Percentiles rank a stretch among this genome's conserved stretches.
Evolutionary conservation across 2,113 vertebrate genomes (phyloP).

Genomic region (Mellivora capensis): DNA sequence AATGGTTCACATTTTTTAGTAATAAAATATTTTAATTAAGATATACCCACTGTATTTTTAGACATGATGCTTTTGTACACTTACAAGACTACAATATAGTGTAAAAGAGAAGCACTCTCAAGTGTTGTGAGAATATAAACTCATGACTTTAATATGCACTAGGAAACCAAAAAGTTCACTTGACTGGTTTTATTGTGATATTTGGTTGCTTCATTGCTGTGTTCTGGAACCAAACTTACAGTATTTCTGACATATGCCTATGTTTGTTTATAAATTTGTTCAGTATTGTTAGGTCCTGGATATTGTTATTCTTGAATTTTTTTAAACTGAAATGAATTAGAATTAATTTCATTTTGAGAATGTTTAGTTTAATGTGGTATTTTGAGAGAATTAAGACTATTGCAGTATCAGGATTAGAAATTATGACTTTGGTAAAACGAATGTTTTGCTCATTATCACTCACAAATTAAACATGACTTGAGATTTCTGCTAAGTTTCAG

Average conservation of each 20-base stretch:
- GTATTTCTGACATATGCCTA: neutral
- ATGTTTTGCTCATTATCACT: neutral
- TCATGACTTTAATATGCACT: neutral
- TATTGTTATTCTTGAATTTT: neutral
- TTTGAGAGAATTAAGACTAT: constrained; percentile 11
- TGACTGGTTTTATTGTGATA: neutral
- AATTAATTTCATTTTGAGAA: constrained; percentile 8
- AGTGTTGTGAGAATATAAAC: neutral
- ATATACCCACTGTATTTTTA: neutral
- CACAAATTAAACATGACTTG: neutral
- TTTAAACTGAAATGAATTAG: neutral
- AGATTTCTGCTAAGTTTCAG: neutral
- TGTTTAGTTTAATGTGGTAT: neutral
- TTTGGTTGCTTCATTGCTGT: neutral
- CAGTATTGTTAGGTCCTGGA: neutral
- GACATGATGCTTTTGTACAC: neutral
- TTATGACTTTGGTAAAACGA: neutral
- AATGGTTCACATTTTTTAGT: neutral
- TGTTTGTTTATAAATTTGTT: neutral
- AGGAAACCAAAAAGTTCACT: neutral
- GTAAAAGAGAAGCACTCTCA: neutral
- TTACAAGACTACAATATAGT: neutral
- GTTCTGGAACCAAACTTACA: neutral
- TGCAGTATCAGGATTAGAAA: neutral
- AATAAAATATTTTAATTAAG: neutral